These are phyloP conservation scores for Amyelois transitella DNA, from an alignment of 1,140 invertebrate species.

Conservation along the genomic window DNA sequence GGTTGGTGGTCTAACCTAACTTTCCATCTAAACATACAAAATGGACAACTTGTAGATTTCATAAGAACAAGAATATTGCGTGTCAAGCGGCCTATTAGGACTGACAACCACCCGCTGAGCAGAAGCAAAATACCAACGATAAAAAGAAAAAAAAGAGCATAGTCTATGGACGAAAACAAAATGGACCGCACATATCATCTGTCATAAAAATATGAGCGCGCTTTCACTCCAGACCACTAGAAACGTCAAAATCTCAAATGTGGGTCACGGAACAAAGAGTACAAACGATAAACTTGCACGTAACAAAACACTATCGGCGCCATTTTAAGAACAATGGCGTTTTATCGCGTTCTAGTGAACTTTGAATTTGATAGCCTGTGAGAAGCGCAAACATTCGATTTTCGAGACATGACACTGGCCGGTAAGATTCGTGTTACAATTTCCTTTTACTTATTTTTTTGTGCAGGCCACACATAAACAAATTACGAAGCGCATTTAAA, in stretches of 20 bases:
- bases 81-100: not conserved
- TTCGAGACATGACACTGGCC: not conserved
- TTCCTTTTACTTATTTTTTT: not conserved
- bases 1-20: not conserved
- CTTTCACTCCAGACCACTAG: slow-evolving; percentile 1
- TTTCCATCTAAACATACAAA: not conserved
- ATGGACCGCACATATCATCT: slow-evolving; percentile 1
- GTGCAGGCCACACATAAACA: not conserved
- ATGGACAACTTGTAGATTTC: not conserved
- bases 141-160: not conserved
- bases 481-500: not conserved
- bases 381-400: slow-evolving; percentile 37
- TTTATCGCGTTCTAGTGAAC: slow-evolving; percentile 48
- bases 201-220: slow-evolving; percentile 1
- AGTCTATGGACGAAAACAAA: not conserved
- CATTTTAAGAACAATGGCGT: slow-evolving; percentile 40
- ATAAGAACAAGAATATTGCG: not conserved
- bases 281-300: slow-evolving; percentile 9
- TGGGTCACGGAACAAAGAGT: slow-evolving; percentile 40
- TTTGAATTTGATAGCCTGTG: slow-evolving; percentile 54
- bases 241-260: slow-evolving; percentile 13
- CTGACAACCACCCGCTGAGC: not conserved
- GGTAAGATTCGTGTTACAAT: not conserved
- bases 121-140: not conserved
- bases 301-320: slow-evolving; percentile 35